Evolutionary conservation across 2,797 vertebrate genomes (phyloP).

Genomic region (Phrynocephalus guinanensis): DNA sequence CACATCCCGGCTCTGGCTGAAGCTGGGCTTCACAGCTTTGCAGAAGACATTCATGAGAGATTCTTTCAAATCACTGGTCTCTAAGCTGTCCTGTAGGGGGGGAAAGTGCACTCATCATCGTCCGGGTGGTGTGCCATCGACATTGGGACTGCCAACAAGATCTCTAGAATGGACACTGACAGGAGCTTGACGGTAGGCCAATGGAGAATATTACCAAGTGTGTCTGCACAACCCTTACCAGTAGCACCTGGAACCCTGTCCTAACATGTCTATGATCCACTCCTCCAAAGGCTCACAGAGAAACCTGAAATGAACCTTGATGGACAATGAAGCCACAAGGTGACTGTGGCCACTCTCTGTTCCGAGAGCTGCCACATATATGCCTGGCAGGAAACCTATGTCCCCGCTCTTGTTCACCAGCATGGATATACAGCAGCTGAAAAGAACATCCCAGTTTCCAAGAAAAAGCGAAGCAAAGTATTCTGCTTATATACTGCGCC

Average conservation of each 20-base stretch:
- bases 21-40: constrained; percentile 56
- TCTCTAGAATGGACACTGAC: too few species aligned
- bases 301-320: neutral
- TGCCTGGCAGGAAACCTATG: neutral
- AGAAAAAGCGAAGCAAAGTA: neutral
- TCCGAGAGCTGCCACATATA: neutral
- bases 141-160: too few species aligned
- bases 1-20: constrained; percentile 59
- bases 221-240: too few species aligned
- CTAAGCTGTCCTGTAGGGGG: constrained; percentile 19
- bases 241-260: neutral
- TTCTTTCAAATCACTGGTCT: accelerated
- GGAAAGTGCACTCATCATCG: accelerated
- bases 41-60: constrained; percentile 70
- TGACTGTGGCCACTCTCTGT: neutral
- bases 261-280: accelerated
- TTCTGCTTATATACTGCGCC: too few species aligned
- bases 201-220: too few species aligned
- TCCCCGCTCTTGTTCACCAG: neutral
- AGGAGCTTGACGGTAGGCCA: too few species aligned
- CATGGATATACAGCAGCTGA: neutral
- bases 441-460: neutral
- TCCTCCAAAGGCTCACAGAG: neutral
- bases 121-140: too few species aligned
- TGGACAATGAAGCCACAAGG: neutral